These are phyloP conservation scores for Clarias magur DNA, from an alignment of 2,113 vertebrate species.

Conservation along the genomic window DNA sequence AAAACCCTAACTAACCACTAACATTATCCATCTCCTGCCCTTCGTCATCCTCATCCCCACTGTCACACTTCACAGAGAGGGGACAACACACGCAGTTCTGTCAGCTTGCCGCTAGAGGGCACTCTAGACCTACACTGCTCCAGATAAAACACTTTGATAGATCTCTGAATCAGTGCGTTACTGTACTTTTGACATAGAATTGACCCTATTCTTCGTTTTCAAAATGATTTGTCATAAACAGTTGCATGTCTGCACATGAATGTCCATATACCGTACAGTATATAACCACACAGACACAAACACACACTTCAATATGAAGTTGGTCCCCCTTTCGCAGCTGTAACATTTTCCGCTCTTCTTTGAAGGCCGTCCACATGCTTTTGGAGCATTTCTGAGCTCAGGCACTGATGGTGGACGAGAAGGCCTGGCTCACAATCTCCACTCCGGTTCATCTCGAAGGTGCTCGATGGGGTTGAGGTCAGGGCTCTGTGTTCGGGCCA, in stretches of 20 bases:
- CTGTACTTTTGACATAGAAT: background rate
- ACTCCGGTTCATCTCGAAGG: too few species aligned
- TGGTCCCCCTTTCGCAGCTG: too few species aligned
- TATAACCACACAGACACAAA: too few species aligned
- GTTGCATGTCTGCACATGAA: conserved; percentile 57
- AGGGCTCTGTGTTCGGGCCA: too few species aligned
- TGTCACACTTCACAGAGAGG: conserved; percentile 64
- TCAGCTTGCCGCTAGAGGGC: conserved; percentile 9
- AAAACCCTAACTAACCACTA: conserved; percentile 63
- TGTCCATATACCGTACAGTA: background rate
- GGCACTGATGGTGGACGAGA: too few species aligned
- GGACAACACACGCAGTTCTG: conserved; percentile 19
- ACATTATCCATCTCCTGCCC: conserved; percentile 58
- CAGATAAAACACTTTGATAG: background rate
- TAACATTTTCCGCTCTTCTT: too few species aligned
- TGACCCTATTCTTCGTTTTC: background rate
- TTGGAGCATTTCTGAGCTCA: too few species aligned
- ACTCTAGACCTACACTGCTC: background rate
- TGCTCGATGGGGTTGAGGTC: too few species aligned
- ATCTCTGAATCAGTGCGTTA: background rate
- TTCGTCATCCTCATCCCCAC: conserved; percentile 67
- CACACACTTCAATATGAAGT: too few species aligned
- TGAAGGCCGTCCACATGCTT: too few species aligned
- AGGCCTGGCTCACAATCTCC: too few species aligned
- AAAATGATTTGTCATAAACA: background rate